Percentiles rank a stretch among this genome's conserved stretches.
These are phyloP conservation scores for Nebria brevicollis DNA, from an alignment of 2,888 invertebrate species.

Conservation along the genomic window DNA sequence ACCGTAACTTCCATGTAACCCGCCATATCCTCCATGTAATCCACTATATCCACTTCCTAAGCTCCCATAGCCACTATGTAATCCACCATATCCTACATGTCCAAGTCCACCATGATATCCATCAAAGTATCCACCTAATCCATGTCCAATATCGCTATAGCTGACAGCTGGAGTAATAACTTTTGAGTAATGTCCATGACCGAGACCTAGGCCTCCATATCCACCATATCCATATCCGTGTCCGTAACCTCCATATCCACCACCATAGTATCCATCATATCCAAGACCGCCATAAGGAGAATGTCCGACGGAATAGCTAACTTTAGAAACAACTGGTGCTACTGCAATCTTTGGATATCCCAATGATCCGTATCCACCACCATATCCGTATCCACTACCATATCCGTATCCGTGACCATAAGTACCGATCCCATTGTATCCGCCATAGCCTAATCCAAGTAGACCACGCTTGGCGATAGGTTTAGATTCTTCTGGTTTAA, in stretches of 20 bases:
- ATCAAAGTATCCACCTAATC: conserved; percentile 5
- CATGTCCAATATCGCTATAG: conserved; percentile 28
- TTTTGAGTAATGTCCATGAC: conserved; percentile 32
- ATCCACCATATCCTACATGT: conserved; percentile 17
- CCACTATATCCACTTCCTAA: conserved; percentile 24
- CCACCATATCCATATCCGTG: conserved; percentile 28
- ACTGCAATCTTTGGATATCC: conserved; percentile 23
- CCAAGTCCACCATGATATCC: conserved; percentile 15
- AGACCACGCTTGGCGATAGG: conserved; percentile 34
- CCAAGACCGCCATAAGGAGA: conserved; percentile 21
- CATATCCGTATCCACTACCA: conserved; percentile 32
- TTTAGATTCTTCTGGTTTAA: conserved; percentile 31
- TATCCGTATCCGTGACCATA: conserved; percentile 30
- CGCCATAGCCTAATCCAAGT: conserved; percentile 31
- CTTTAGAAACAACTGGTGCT: conserved; percentile 25
- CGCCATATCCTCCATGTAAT: conserved; percentile 4
- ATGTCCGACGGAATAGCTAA: conserved; percentile 36
- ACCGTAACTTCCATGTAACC: conserved; percentile 11
- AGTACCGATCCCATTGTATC: conserved; percentile 3
- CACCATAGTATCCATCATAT: conserved; percentile 13
- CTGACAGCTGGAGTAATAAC: conserved; percentile 21
- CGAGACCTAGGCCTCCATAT: conserved; percentile 23
- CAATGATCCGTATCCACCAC: conserved; percentile 10
- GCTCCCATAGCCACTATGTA: background rate
- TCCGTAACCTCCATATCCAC: conserved; percentile 12